Evolutionary conservation across 1,140 invertebrate species (phyloP).

Genomic region (Drosophila nannoptera): DNA sequence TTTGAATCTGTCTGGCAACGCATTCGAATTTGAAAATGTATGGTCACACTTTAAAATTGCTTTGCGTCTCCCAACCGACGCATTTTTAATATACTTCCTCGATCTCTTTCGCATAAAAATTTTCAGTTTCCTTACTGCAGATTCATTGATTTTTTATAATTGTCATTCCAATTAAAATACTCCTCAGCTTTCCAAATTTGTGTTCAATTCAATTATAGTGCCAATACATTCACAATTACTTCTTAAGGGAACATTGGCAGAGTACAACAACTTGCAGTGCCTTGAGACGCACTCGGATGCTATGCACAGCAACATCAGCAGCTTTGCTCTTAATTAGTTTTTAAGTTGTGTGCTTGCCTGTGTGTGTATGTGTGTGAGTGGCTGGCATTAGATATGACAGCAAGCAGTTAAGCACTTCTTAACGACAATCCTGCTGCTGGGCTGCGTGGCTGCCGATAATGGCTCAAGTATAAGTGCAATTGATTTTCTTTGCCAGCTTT

Average conservation of each 20-base stretch:
- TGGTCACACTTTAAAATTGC: no score
- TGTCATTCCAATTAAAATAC: no score
- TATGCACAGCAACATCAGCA: slow-evolving; percentile 56
- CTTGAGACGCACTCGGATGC: slow-evolving; percentile 30
- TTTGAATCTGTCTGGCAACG: neutral
- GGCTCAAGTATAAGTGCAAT: slow-evolving; percentile 57
- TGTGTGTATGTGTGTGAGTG: slow-evolving; percentile 30
- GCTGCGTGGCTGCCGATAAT: slow-evolving; percentile 65
- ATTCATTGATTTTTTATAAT: no score
- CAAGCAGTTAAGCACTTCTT: slow-evolving; percentile 73
- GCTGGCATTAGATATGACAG: slow-evolving; percentile 66
- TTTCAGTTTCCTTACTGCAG: no score
- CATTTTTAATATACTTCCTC: no score
- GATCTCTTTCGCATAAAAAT: no score
- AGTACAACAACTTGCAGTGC: slow-evolving; percentile 24
- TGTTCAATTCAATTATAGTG: no score
- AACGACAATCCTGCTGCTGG: slow-evolving; percentile 53
- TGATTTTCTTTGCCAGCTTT: slow-evolving; percentile 63
- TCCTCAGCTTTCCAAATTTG: no score
- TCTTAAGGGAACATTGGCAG: no score
- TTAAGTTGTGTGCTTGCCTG: slow-evolving; percentile 55
- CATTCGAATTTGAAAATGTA: no score
- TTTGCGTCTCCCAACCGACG: no score
- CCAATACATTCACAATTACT: no score
- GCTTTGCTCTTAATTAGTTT: slow-evolving; percentile 77